Evolutionary conservation across 2,888 invertebrate species (phyloP).

Genomic region (Agelastica alni): DNA sequence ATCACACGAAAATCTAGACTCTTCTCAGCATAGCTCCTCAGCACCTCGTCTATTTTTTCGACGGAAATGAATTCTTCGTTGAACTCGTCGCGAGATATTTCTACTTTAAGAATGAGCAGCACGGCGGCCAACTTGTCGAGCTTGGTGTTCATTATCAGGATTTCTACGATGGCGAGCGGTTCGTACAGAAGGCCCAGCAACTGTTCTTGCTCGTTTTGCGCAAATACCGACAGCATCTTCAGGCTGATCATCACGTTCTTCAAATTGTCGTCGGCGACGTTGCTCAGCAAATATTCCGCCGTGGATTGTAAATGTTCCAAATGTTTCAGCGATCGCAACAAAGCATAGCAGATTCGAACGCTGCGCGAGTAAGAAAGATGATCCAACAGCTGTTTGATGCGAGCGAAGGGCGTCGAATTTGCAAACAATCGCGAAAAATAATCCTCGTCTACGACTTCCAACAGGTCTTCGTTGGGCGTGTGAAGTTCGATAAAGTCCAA

Average conservation of each 20-base stretch:
- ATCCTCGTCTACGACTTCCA: conserved; percentile 58
- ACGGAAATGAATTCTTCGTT: conserved; percentile 54
- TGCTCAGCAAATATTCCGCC: conserved; percentile 62
- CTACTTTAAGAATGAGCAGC: conserved; percentile 62
- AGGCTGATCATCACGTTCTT: conserved; percentile 69
- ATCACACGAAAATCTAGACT: conserved; percentile 72
- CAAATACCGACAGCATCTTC: conserved; percentile 69
- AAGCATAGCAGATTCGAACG: conserved; percentile 65
- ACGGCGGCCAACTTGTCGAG: conserved; percentile 69
- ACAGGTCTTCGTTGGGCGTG: conserved; percentile 62
- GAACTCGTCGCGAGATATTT: conserved; percentile 51
- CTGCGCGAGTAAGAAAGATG: conserved; percentile 65
- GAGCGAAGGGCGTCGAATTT: conserved; percentile 56
- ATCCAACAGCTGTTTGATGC: conserved; percentile 62
- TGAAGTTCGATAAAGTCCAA: conserved; percentile 72
- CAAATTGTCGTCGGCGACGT: conserved; percentile 60
- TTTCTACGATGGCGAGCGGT: conserved; percentile 81
- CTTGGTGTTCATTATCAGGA: conserved; percentile 84
- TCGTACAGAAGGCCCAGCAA: conserved; percentile 69
- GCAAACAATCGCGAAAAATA: conserved; percentile 64
- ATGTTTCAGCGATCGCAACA: conserved; percentile 67
- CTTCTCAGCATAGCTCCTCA: conserved; percentile 78
- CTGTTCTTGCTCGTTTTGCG: conserved; percentile 61
- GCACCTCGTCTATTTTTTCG: conserved; percentile 69
- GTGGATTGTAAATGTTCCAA: conserved; percentile 68